Evolutionary conservation across 35 echinoderm and acorn worm species (phyloP).

Genomic region (Amphiura filiformis): DNA sequence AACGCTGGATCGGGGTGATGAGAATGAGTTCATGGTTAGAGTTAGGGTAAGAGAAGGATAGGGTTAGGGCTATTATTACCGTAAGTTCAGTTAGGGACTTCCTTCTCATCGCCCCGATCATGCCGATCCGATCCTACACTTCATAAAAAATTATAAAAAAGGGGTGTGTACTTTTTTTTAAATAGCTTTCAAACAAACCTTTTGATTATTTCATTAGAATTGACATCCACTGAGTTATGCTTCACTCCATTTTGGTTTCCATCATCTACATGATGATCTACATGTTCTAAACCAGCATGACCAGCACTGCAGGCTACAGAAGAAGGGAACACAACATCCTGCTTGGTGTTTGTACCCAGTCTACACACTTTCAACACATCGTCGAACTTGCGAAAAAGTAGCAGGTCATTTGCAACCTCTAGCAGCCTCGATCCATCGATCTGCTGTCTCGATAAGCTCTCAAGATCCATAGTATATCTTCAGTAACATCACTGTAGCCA

Average conservation of each 20-base stretch:
- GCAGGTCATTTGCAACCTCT: conserved; percentile 48
- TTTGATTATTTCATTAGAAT: background rate
- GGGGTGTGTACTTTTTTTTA: no score
- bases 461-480: background rate
- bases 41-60: no score
- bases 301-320: no score
- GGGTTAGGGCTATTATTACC: no score
- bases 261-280: background rate
- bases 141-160: no score
- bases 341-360: background rate
- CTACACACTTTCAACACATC: conserved; percentile 50
- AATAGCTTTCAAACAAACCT: background rate
- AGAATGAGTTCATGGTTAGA: no score
- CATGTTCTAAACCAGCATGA: no score
- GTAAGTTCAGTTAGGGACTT: no score
- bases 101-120: no score
- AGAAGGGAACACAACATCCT: background rate
- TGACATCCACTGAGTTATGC: background rate
- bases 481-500: background rate
- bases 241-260: background rate
- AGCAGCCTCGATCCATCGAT: conserved; percentile 40
- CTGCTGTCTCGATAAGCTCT: conserved; percentile 13
- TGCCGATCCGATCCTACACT: no score
- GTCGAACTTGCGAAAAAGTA: conserved; percentile 46
- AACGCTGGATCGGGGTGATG: no score